Evolutionary conservation across 2,888 invertebrate species (phyloP), one percentile per base, ranked within the genome.

Genomic region (Eudemis profundana): DNA sequence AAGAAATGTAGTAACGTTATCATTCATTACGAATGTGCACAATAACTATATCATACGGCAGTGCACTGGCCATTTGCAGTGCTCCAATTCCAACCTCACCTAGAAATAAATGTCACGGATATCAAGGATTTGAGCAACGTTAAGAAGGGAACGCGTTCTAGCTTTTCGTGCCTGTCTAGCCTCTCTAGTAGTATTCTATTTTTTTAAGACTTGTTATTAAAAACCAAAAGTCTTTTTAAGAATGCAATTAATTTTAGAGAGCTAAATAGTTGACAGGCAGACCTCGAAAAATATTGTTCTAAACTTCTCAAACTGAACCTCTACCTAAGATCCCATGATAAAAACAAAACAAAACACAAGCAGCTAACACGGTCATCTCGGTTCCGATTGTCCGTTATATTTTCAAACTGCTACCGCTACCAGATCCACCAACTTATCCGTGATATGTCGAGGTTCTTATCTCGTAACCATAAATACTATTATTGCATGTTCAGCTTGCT

Each of bases 301-400:
- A 10, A 36, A 7, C 7, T 5, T 8, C 8, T 8, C 2, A 40
- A 53, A 40, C 23, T 38, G 15, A 40, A 27, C 23, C 38, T 40
- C 38, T 14, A 36, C n/a, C 19, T 12, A 17, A 54, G 54, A 56
- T 21, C 33, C n/a, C 40, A 42, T 40, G 44, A 29, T 56, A 42
- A 29, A 29, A 27, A 56, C 56, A 56, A 56, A 56, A 56, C 44
- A 56, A 56, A 56, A 56, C 54, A 54, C 54, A 56, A 44, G 17
- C 56, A 44, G 44, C 44, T 56, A 56, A 56, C 56, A 56, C 56
- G 56, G 56, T 56, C 56, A 56, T 56, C 56, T 56, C 42, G 19
- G 42, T 56, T 29, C 19, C 42, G 29, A 56, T 44, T 56, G 29
- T 29, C 56, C 56, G 56, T 56, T 56, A 56, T 56, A 44, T 56